Evolutionary conservation across 1,140 invertebrate species (phyloP).

Genomic region (Luehdorfia chinensis): DNA sequence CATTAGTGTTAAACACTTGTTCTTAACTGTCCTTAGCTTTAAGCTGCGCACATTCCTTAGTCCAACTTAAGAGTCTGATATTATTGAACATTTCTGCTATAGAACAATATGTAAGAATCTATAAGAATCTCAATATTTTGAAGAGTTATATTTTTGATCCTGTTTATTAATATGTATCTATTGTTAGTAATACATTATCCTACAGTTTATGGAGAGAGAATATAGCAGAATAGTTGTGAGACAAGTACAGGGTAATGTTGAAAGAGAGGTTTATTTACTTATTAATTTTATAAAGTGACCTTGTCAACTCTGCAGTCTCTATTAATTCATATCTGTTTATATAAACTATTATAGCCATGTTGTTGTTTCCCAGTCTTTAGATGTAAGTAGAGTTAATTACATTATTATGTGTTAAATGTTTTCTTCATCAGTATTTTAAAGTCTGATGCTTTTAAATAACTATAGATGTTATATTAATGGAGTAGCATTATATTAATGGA

Average conservation of each 20-base stretch:
- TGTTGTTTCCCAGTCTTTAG: constrained; percentile 54
- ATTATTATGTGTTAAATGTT: constrained; percentile 58
- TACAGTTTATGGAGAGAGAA: constrained; percentile 42
- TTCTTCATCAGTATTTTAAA: constrained; percentile 66
- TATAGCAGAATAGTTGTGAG: constrained; percentile 50
- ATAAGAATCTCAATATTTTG: constrained; percentile 69
- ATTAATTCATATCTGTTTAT: constrained; percentile 18
- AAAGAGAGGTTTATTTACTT: constrained; percentile 35
- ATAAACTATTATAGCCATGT: constrained; percentile 25
- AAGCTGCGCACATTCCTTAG: constrained; percentile 73
- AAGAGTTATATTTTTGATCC: constrained; percentile 74
- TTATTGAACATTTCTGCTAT: constrained; percentile 65
- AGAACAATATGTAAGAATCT: constrained; percentile 59
- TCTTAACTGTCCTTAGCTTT: constrained; percentile 58
- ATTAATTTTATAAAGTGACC: constrained; percentile 30
- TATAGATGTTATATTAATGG: constrained; percentile 52
- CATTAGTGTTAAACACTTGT: constrained; percentile 46
- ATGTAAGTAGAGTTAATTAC: constrained; percentile 39
- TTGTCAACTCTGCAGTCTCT: constrained; percentile 33
- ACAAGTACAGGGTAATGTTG: constrained; percentile 65
- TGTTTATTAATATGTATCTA: constrained; percentile 54
- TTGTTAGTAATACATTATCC: constrained; percentile 58
- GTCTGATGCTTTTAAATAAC: constrained; percentile 56
- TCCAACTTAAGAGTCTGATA: constrained; percentile 67
- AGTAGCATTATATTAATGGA: constrained; percentile 50